Conservation (phyloP, 1,140 invertebrate genomes). For the Homalodisca vitripennis region DNA sequence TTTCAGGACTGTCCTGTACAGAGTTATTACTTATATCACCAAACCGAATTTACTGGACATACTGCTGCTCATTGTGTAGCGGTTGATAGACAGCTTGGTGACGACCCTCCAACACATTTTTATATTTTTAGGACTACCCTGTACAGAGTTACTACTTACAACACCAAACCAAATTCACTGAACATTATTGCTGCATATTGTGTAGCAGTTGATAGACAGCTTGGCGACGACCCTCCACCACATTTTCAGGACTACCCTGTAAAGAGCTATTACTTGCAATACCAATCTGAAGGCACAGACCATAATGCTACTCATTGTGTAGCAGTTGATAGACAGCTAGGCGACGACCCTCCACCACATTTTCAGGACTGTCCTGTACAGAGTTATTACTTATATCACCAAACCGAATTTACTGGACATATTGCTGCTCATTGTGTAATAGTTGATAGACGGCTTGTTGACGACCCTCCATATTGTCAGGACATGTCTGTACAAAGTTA, state of each 20-base stretch:
- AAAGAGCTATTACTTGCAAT: background rate
- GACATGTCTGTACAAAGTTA: constrained; percentile 16
- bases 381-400: no score
- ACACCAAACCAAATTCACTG: constrained; percentile 71
- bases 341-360: constrained; percentile 31
- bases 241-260: constrained; percentile 31
- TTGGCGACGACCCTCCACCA: constrained; percentile 42
- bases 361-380: constrained; percentile 22
- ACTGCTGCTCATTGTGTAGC: constrained; percentile 67
- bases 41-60: constrained; percentile 69
- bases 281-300: constrained; percentile 64
- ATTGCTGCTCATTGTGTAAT: constrained; percentile 66
- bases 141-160: constrained; percentile 48
- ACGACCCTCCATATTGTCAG: constrained; percentile 30
- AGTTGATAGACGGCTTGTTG: constrained; percentile 57
- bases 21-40: constrained; percentile 57
- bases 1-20: constrained; percentile 32
- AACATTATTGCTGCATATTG: constrained; percentile 72
- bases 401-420: constrained; percentile 66
- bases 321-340: constrained; percentile 58
- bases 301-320: constrained; percentile 69
- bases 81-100: constrained; percentile 57
- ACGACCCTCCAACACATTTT: constrained; percentile 31
- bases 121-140: constrained; percentile 31
- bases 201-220: constrained; percentile 58